These are phyloP conservation scores for Wasmannia auropunctata DNA, from an alignment of 1,140 invertebrate species.

Conservation along the genomic window DNA sequence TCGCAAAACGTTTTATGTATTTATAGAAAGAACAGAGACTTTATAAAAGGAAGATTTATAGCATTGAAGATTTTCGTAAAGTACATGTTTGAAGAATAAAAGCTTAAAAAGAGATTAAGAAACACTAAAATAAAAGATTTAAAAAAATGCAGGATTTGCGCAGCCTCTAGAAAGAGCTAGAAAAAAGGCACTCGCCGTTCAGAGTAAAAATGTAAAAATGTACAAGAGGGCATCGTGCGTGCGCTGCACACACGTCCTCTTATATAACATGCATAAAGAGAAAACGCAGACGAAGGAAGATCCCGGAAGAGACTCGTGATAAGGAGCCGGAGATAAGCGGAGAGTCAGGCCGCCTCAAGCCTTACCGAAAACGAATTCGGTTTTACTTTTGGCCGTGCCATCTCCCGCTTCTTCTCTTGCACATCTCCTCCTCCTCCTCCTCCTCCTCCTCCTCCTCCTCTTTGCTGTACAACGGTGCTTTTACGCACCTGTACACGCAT, in stretches of 20 bases:
- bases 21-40: background rate
- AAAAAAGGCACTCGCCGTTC: background rate
- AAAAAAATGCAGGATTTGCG: background rate
- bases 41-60: background rate
- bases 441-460: background rate
- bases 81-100: background rate
- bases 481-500: conserved; percentile 77
- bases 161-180: background rate
- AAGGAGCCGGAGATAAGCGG: conserved; percentile 56
- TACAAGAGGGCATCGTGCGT: background rate
- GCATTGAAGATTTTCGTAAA: background rate
- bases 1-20: background rate
- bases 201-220: background rate
- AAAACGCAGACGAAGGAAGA: conserved; percentile 17
- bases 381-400: conserved; percentile 82
- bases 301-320: conserved; percentile 30
- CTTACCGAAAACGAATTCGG: conserved; percentile 84
- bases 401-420: conserved; percentile 10
- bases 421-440: background rate
- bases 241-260: background rate
- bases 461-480: conserved; percentile 77
- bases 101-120: background rate
- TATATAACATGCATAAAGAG: conserved; percentile 34
- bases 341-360: conserved; percentile 52
- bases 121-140: background rate